Evolutionary conservation across 2,113 vertebrate species (phyloP), one percentile per base, ranked within the genome.

Genomic region (Heliornis fulica): DNA sequence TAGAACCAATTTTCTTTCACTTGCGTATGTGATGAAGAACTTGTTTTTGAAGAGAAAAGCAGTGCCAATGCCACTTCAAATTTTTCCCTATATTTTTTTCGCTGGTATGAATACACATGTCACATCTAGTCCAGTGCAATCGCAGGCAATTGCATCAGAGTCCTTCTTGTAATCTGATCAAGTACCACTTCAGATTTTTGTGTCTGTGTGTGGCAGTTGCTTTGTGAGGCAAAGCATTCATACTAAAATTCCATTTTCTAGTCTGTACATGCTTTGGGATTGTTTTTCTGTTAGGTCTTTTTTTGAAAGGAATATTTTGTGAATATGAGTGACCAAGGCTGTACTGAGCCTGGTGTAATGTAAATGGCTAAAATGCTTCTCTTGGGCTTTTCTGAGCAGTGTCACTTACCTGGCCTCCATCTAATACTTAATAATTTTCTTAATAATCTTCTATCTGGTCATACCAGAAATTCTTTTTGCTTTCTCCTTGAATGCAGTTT

Each of bases 291-390:
- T 29, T 63, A 11, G 17, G 9, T 65, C 36, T 65, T 77, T 31
- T 65, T 83, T 43, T 70, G 38, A 53, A 66, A 66, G 77, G 50
- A 23, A 2, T 43, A 5, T 51, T 71, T 56, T 86, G 20, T 83
- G 28, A 66, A 11, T 48, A 22, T 46, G 34, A 17, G 15, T 74
- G 81, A 61, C 60, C 36, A 48, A 50, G 68, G 20, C 68, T 77
- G 15, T 45, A 9, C 26, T 34, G 63, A 48, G 36, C 29, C 18
- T 59, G 0, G 0, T 0, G 0, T 83, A 48, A n/a, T 11, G 5
- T 0, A 1, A 48, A 53, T 26, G 56, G 31, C 19, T 32, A 66
- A 87, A 71, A 38, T 45, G 26, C 51, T 94, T 80, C 31, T 61
- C 50, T 29, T 50, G 41, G 46, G 12, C 64, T 59, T 64, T 19